Percentiles rank a stretch among this genome's conserved stretches.
Conservation (phyloP, 2,888 invertebrate genomes). For the Tipula lateralis region DNA sequence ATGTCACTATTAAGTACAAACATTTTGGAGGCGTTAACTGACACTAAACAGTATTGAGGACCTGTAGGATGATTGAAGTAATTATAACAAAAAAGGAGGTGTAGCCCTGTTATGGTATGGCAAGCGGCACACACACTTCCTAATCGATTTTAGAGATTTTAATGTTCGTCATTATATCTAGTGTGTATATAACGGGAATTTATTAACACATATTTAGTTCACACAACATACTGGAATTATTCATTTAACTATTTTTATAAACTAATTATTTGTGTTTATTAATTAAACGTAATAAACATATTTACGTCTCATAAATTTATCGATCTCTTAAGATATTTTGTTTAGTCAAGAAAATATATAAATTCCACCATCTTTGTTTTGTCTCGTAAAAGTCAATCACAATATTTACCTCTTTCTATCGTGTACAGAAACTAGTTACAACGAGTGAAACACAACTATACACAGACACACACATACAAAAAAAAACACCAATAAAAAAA, state of each 20-base stretch:
- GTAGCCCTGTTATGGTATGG: background rate
- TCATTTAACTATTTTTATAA: background rate
- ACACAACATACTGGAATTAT: background rate
- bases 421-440: background rate
- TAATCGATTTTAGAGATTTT: too few species aligned
- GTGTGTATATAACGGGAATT: background rate
- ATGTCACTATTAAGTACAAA: background rate
- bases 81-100: background rate
- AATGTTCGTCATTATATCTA: too few species aligned
- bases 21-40: background rate
- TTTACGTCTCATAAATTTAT: background rate
- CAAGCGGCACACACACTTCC: background rate
- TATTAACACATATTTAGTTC: background rate
- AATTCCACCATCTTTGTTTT: background rate
- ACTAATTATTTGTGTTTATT: background rate
- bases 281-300: background rate
- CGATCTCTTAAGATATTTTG: background rate
- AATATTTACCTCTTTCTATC: background rate
- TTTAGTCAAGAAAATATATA: background rate
- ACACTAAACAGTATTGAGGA: background rate
- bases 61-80: background rate
- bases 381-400: background rate
- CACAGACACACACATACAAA: background rate
- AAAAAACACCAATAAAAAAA: too few species aligned
- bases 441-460: background rate